phyloP scores from a whole-genome alignment of 2,113 vertebrate genomes.

The Menidia beryllina region DNA sequence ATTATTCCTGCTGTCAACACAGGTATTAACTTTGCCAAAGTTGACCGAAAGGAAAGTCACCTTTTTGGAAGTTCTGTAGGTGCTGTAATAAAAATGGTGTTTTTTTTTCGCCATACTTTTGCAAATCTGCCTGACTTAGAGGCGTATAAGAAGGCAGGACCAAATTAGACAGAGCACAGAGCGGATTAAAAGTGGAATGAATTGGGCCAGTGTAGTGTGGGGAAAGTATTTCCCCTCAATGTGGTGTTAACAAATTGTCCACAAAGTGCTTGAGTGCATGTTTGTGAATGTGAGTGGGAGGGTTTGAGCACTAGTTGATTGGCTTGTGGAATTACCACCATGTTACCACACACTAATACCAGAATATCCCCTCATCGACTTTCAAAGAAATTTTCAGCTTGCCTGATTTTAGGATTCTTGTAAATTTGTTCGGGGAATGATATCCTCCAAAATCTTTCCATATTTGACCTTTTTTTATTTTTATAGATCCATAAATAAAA shows the following conservation, averaged over 20 bases:
- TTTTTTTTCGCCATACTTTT: conserved; percentile 27
- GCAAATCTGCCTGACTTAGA: conserved; percentile 57
- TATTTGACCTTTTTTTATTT: background rate
- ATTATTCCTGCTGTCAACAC: background rate
- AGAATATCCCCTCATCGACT: background rate
- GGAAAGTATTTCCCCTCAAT: conserved; percentile 70
- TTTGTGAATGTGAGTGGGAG: conserved; percentile 56
- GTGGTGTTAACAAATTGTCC: conserved; percentile 69
- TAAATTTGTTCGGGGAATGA: background rate
- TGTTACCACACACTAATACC: conserved; percentile 22
- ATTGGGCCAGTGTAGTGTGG: conserved; percentile 79
- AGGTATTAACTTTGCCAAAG: background rate
- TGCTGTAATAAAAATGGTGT: background rate
- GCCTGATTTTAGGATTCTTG: background rate
- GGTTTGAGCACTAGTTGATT: conserved; percentile 33
- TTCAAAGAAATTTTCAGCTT: background rate
- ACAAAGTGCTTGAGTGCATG: conserved; percentile 53
- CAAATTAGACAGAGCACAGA: conserved; percentile 75
- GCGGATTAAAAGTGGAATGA: conserved; percentile 81
- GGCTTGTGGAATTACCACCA: conserved; percentile 34
- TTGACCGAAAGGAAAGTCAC: conserved; percentile 3
- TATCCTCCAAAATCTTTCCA: background rate
- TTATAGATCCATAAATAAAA: background rate
- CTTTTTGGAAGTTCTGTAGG: background rate
- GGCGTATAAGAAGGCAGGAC: conserved; percentile 52